phyloP scores from a whole-genome alignment of 2,797 vertebrate species.

The Micrastur ruficollis region DNA sequence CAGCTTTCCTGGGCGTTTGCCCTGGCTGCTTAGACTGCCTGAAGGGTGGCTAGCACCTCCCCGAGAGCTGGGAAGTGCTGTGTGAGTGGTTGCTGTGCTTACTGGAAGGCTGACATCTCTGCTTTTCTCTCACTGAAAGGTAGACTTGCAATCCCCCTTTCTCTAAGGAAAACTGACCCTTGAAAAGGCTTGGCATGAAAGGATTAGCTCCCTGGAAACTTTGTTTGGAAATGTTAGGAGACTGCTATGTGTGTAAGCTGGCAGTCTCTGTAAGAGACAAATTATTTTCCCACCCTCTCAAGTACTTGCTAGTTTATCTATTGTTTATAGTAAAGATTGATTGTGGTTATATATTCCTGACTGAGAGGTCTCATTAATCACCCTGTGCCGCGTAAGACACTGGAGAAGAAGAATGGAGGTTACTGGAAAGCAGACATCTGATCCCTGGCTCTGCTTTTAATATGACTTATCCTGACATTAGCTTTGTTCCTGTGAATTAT shows the following conservation, averaged over 20 bases:
- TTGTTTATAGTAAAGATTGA: conserved; percentile 62
- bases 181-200: conserved; percentile 25
- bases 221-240: conserved; percentile 42
- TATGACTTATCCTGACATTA: neutral
- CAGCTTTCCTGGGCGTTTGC: neutral
- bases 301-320: conserved; percentile 63
- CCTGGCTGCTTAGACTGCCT: neutral
- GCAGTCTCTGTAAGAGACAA: conserved; percentile 30
- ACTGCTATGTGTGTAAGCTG: conserved; percentile 11
- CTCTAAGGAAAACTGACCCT: conserved; percentile 17
- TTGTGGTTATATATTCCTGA: conserved; percentile 24
- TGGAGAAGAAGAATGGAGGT: conserved; percentile 15
- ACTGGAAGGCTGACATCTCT: neutral
- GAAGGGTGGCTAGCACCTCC: neutral
- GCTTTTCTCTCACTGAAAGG: neutral
- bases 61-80: neutral
- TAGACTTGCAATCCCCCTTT: neutral
- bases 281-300: conserved; percentile 67
- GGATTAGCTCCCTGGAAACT: conserved; percentile 58
- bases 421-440: conserved; percentile 40
- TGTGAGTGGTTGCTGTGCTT: neutral
- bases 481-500: conserved; percentile 21
- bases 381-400: neutral
- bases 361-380: conserved; percentile 48
- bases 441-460: conserved; percentile 25